A percentile compares a stretch with the other conserved stretches of the same genome.
phyloP scores from a whole-genome alignment of 2,888 invertebrate species.

The Brassicogethes aeneus region DNA sequence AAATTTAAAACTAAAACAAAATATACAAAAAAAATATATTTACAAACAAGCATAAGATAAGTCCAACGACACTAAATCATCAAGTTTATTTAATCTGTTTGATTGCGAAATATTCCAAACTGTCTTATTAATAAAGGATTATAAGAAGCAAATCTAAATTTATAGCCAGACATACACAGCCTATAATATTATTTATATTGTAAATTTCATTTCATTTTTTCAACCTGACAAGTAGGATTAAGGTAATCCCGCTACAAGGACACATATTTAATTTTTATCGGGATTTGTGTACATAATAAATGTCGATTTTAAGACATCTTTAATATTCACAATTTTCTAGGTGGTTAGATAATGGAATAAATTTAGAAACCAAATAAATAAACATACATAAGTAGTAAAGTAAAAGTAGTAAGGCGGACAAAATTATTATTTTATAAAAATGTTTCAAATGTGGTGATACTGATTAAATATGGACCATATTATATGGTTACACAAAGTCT shows the following conservation, averaged over 20 bases:
- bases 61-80: slow-evolving; percentile 18
- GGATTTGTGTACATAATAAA: slow-evolving; percentile 13
- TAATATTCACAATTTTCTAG: too few species aligned
- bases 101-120: slow-evolving; percentile 30
- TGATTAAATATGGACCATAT: too few species aligned
- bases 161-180: slow-evolving; percentile 23
- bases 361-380: too few species aligned
- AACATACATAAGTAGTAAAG: too few species aligned
- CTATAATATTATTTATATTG: slow-evolving; percentile 24
- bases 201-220: slow-evolving; percentile 26
- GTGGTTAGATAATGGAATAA: too few species aligned
- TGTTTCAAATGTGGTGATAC: too few species aligned
- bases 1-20: too few species aligned
- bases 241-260: slow-evolving; percentile 19
- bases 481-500: too few species aligned
- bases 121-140: slow-evolving; percentile 30
- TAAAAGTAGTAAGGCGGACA: too few species aligned
- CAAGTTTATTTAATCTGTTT: slow-evolving; percentile 25
- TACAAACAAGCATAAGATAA: too few species aligned
- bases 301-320: slow-evolving; percentile 11
- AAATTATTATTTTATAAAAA: too few species aligned
- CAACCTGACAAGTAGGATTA: slow-evolving; percentile 19
- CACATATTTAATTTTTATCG: slow-evolving; percentile 11
- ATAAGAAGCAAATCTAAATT: slow-evolving; percentile 30
- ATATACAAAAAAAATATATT: too few species aligned